Evolutionary conservation across 2,113 vertebrate species (phyloP).

Genomic region (Excalfactoria chinensis): DNA sequence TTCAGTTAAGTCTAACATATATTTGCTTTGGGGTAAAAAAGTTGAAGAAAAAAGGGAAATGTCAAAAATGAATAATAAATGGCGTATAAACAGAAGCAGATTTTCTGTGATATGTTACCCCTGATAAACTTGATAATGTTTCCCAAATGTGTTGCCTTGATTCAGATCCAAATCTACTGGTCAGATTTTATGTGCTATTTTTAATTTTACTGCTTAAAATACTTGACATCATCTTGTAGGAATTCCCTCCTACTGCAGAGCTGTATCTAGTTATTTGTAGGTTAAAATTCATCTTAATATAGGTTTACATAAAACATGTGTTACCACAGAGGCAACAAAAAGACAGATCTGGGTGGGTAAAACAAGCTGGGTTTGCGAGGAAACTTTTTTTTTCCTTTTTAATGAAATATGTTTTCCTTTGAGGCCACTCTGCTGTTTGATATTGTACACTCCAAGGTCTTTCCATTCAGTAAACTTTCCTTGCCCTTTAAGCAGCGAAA

Average conservation of each 20-base stretch:
- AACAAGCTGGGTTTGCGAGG: slow-evolving; percentile 67
- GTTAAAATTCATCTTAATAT: slow-evolving; percentile 87
- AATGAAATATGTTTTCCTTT: slow-evolving; percentile 69
- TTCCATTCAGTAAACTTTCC: slow-evolving; percentile 63
- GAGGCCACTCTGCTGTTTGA: slow-evolving; percentile 65
- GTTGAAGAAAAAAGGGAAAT: slow-evolving; percentile 82
- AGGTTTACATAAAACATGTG: slow-evolving; percentile 88
- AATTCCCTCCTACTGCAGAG: slow-evolving; percentile 82
- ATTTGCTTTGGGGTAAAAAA: slow-evolving; percentile 78
- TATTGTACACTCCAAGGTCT: slow-evolving; percentile 55
- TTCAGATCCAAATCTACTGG: slow-evolving; percentile 73
- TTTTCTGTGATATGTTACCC: slow-evolving; percentile 81
- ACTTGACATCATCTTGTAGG: slow-evolving; percentile 81
- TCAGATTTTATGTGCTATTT: slow-evolving; percentile 78
- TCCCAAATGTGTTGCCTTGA: slow-evolving; percentile 84
- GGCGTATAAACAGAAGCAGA: slow-evolving; percentile 85
- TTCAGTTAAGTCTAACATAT: slow-evolving; percentile 76
- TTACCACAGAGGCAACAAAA: slow-evolving; percentile 75
- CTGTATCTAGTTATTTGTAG: slow-evolving; percentile 88
- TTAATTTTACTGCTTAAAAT: slow-evolving; percentile 83
- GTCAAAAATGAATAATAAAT: slow-evolving; percentile 85
- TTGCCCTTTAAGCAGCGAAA: slow-evolving; percentile 65
- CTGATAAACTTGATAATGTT: slow-evolving; percentile 84
- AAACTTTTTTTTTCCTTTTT: slow-evolving; percentile 72
- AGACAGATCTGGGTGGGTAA: slow-evolving; percentile 71